These are phyloP conservation scores for Sylvilagus floridanus DNA, from an alignment of 2,797 vertebrate species.

Conservation along the genomic window DNA sequence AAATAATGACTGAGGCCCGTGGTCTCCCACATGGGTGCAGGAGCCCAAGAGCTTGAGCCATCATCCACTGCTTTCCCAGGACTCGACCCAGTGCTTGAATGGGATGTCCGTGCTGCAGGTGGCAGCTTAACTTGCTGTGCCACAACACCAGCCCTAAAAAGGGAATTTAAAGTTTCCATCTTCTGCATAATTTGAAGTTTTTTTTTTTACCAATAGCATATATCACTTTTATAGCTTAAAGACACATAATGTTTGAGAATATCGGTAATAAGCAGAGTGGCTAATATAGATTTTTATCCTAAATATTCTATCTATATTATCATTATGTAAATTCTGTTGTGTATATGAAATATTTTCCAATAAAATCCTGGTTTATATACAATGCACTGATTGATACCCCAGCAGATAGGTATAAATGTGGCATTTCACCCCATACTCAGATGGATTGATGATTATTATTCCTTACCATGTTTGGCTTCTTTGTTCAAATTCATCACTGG, in stretches of 20 bases:
- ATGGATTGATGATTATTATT: neutral
- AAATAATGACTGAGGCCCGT: no score
- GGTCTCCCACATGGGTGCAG: no score
- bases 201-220: constrained; percentile 1
- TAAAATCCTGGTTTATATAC: constrained; percentile 18
- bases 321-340: neutral
- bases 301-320: neutral
- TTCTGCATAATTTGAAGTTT: neutral
- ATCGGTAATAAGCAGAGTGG: neutral
- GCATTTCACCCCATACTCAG: neutral
- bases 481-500: neutral
- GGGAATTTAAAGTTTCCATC: constrained; percentile 18
- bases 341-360: neutral
- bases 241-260: neutral
- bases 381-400: neutral
- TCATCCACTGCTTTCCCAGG: no score
- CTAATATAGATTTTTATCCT: constrained; percentile 21
- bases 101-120: no score
- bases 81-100: no score
- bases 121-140: no score
- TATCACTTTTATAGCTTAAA: constrained; percentile 45
- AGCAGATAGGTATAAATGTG: neutral
- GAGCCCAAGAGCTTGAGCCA: no score
- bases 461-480: constrained; percentile 1
- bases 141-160: no score